Conservation (phyloP, 2,113 vertebrate genomes). For the Elephantulus edwardii region DNA sequence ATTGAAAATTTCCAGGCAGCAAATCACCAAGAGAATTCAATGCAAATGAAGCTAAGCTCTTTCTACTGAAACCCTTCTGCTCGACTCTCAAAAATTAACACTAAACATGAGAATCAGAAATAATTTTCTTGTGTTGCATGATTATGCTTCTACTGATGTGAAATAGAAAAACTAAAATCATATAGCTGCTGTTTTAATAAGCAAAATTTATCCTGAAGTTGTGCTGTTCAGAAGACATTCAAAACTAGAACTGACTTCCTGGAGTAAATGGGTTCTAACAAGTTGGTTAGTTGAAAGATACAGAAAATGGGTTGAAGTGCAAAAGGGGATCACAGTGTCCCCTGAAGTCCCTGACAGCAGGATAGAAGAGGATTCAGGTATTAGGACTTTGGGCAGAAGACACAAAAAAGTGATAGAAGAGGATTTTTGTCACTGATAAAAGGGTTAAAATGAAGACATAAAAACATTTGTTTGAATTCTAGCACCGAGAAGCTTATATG, state of each 20-base stretch:
- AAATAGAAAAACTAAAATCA: conserved; percentile 4
- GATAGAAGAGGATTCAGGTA: neutral
- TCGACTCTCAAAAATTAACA: conserved; percentile 60
- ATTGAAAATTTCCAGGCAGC: conserved; percentile 24
- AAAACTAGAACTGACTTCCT: neutral
- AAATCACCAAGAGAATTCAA: too few relatives aligned
- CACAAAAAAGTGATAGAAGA: neutral
- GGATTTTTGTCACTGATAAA: neutral
- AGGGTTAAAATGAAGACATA: neutral
- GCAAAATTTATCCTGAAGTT: neutral
- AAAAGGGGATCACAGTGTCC: neutral
- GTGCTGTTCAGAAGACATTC: neutral
- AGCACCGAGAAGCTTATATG: neutral
- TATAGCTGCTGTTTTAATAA: neutral
- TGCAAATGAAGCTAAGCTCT: too few relatives aligned
- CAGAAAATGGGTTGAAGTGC: neutral
- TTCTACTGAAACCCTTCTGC: too few relatives aligned
- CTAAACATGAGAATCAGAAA: conserved; percentile 33
- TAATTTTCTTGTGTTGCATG: conserved; percentile 39
- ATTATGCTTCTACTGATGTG: conserved; percentile 37
- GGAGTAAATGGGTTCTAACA: neutral
- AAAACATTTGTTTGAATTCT: neutral
- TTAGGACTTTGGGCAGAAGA: neutral
- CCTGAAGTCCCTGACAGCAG: neutral
- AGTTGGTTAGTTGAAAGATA: neutral